Conservation (phyloP, 2,797 vertebrate species). For the Coilia nasus region DNA sequence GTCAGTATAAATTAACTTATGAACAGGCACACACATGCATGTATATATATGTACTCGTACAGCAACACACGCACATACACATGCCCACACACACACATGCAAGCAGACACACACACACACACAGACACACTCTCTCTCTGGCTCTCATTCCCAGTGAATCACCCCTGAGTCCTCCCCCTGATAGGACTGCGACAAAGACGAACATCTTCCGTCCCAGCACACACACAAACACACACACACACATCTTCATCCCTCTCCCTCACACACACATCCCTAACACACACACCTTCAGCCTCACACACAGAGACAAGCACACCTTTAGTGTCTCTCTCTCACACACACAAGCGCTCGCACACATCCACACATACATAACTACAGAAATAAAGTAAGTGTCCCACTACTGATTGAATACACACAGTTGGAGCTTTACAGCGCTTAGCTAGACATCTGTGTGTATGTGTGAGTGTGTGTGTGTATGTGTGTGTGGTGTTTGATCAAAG, state of each 20-base stretch:
- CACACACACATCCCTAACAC: no score
- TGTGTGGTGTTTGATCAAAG: background rate
- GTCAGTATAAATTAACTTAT: no score
- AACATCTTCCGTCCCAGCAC: conserved; percentile 66
- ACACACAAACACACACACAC: background rate
- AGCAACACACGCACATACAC: background rate
- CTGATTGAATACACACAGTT: background rate
- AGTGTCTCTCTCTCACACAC: no score
- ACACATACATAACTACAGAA: background rate
- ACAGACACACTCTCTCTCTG: background rate
- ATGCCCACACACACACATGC: background rate
- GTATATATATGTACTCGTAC: no score
- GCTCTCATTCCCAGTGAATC: conserved; percentile 38
- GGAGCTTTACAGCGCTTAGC: background rate
- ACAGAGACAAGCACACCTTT: no score
- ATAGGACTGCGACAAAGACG: conserved; percentile 80
- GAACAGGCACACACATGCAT: no score
- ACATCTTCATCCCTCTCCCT: background rate
- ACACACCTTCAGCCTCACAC: conserved; percentile 62
- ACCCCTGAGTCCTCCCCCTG: conserved; percentile 67
- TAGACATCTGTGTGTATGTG: background rate
- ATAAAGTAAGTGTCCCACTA: background rate
- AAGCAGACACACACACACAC: background rate
- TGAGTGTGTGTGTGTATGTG: background rate
- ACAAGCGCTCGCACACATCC: no score